Conservation (phyloP, 1,140 invertebrate genomes). For the Lepidurus arcticus region DNA sequence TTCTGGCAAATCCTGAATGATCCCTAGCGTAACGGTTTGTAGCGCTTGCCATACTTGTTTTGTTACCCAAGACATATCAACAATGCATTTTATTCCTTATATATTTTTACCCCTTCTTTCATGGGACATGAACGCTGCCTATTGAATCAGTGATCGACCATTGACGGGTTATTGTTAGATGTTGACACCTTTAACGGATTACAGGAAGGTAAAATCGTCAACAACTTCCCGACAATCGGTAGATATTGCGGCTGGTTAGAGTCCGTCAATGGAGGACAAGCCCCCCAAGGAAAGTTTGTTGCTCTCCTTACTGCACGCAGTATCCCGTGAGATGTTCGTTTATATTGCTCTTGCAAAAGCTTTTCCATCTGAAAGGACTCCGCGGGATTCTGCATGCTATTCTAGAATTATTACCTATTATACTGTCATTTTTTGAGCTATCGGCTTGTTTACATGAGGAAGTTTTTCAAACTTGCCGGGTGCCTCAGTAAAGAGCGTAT, state of each 20-base stretch:
- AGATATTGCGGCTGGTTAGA: background rate
- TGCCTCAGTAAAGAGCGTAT: no score
- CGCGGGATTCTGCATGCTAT: background rate
- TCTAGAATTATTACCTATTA: background rate
- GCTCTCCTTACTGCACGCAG: background rate
- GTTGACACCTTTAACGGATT: background rate
- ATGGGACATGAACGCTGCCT: no score
- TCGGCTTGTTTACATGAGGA: no score
- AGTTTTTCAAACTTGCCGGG: no score
- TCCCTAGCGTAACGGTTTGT: constrained; percentile 3
- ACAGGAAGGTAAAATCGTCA: background rate
- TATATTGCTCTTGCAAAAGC: background rate
- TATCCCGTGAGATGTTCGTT: background rate
- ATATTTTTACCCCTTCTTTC: no score
- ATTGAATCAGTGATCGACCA: no score
- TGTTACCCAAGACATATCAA: background rate
- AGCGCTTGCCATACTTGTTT: background rate
- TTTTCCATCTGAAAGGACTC: background rate
- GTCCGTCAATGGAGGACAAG: background rate
- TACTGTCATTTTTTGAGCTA: no score
- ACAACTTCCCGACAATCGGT: background rate
- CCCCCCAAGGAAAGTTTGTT: background rate
- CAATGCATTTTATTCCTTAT: background rate
- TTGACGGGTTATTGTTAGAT: background rate
- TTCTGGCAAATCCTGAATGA: background rate